Conservation (phyloP, 2,113 vertebrate species). For the Serilophus lunatus region DNA sequence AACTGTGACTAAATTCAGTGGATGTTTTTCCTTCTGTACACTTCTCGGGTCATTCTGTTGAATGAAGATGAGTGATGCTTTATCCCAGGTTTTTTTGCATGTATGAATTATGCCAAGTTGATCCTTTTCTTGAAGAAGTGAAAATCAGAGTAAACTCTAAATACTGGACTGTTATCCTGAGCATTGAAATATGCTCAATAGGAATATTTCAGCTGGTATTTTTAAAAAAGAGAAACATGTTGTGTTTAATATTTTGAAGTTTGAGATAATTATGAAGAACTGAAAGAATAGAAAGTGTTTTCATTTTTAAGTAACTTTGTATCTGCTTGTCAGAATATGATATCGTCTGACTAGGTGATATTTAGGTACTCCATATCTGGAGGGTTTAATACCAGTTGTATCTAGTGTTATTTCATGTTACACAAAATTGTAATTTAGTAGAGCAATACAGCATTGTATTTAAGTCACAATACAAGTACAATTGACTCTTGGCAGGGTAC, state of each 20-base stretch:
- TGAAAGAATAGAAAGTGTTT: background rate
- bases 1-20: background rate
- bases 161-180: background rate
- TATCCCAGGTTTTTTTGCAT: background rate
- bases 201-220: background rate
- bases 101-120: background rate
- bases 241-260: background rate
- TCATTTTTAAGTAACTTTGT: background rate
- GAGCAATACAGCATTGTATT: background rate
- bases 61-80: background rate
- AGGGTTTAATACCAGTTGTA: background rate
- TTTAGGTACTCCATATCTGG: background rate
- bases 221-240: background rate
- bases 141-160: background rate
- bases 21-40: background rate
- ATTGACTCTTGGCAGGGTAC: background rate
- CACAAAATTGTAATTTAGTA: background rate
- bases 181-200: background rate
- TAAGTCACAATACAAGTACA: background rate
- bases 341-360: background rate
- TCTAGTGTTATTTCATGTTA: background rate
- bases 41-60: background rate
- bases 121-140: background rate
- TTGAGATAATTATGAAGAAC: background rate
- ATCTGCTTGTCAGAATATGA: background rate